phyloP scores from a whole-genome alignment of 2,888 invertebrate genomes.

The Lissonota sp. region DNA sequence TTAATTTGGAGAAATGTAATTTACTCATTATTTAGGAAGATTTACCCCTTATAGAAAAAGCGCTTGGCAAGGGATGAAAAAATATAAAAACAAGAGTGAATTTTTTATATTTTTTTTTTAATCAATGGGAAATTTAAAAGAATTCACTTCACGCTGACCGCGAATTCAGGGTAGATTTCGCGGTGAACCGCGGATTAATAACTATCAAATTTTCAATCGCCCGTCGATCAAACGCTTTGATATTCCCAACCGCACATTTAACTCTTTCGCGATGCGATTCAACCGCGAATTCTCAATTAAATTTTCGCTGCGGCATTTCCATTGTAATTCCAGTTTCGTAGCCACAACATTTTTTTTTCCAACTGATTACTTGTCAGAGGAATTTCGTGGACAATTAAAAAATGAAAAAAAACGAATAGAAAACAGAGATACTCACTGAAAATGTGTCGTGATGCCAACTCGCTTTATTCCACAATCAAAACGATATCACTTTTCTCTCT shows the following conservation, averaged over 20 bases:
- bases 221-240: conserved; percentile 11
- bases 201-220: conserved; percentile 8
- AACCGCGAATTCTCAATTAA: conserved; percentile 42
- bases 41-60: not conserved
- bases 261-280: not conserved
- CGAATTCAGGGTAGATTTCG: not conserved
- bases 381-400: not conserved
- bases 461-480: conserved; percentile 48
- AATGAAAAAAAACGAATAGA: not conserved
- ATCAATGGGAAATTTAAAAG: not conserved
- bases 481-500: conserved; percentile 37
- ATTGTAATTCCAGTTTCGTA: not conserved
- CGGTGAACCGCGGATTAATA: conserved; percentile 22
- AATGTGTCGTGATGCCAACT: conserved; percentile 53
- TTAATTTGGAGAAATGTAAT: no score
- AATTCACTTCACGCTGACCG: not conserved
- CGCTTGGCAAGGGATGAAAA: no score
- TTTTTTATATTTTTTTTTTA: no score
- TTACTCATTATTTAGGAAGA: no score
- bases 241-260: conserved; percentile 23
- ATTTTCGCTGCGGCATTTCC: conserved; percentile 6
- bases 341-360: not conserved
- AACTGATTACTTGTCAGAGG: not conserved
- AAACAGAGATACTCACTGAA: conserved; percentile 49
- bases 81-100: no score